Evolutionary conservation across 2,888 invertebrate species (phyloP), one percentile per base, ranked within the genome.

Genomic region (Falcaria lacertinaria): DNA sequence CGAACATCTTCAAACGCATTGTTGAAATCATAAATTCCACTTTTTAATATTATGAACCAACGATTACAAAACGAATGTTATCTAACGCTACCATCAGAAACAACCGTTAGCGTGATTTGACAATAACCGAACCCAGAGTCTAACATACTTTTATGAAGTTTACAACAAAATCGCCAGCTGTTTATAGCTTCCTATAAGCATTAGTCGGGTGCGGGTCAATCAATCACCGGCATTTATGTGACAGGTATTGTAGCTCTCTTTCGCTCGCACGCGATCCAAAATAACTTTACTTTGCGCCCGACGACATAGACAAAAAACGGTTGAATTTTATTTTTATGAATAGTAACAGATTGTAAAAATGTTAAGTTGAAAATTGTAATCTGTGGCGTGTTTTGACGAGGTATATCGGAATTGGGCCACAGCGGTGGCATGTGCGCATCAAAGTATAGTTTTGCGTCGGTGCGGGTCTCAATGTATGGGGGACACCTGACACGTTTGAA

Each of bases 161-260:
- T 64, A 56, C 42, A 62, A 68, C 66, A 64, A 66, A 67, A 71
- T 72, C 60, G 71, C 66, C 87, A 85, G 83, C 83, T 87, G 86
- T 85, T 86, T 83, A 86, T 82, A 69, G 77, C 75, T 83, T 82
- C 81, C 80, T 80, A 76, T 74, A 67, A 74, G 68, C 83, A 83
- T 82, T 80, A 80, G 80, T 73, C 57, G 78, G 70, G 76, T 86
- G 83, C 81, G 82, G 85, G 83, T 74, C 83, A 80, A 88, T 88
- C 87, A 84, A 88, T 88, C 87, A 86, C 78, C 62, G 52, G 71
- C 79, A 76, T 84, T 86, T 86, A 86, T 85, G 84, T 84, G 84
- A 85, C 86, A 80, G 75, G 70, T 77, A 75, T 71, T 71, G 72
- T 74, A 60, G 56, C 22, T 77, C 78, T 75, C 77, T 64, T 68